Conservation (phyloP, 35 echinoderm and acorn worm species). For the Apostichopus japonicus region DNA sequence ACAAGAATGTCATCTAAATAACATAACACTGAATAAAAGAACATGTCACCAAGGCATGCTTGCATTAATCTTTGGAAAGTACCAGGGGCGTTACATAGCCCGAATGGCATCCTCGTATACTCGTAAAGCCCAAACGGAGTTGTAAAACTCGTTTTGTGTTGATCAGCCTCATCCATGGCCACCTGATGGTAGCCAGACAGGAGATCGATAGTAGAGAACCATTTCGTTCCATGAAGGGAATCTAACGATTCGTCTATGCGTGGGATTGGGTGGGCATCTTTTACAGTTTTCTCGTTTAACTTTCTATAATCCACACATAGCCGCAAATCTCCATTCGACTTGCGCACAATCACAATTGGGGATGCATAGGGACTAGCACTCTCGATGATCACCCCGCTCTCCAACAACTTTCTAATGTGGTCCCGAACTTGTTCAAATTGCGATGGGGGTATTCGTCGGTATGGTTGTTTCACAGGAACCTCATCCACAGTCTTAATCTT, state of each 20-base stretch:
- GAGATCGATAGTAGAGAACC: slow-evolving; percentile 38
- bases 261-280: no score
- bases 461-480: slow-evolving; percentile 29
- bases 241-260: slow-evolving; percentile 23
- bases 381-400: slow-evolving; percentile 45
- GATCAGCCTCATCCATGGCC: neutral
- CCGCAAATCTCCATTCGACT: slow-evolving; percentile 29
- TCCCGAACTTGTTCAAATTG: slow-evolving; percentile 57
- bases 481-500: slow-evolving; percentile 12
- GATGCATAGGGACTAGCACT: slow-evolving; percentile 59
- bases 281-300: slow-evolving; percentile 7
- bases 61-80: slow-evolving; percentile 44
- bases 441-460: slow-evolving; percentile 53
- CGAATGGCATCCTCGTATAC: slow-evolving; percentile 36
- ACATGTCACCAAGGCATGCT: slow-evolving; percentile 7
- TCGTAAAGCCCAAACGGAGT: slow-evolving; percentile 55
- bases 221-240: slow-evolving; percentile 46
- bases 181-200: slow-evolving; percentile 46
- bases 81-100: neutral
- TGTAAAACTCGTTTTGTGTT: slow-evolving; percentile 35
- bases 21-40: slow-evolving; percentile 26
- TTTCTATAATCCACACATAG: slow-evolving; percentile 63
- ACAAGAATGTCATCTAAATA: slow-evolving; percentile 50
- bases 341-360: slow-evolving; percentile 59
- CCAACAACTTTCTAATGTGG: slow-evolving; percentile 41